Percentiles rank a stretch among this genome's conserved stretches.
Conservation (phyloP, 2,113 vertebrate species). For the Loxodonta africana region DNA sequence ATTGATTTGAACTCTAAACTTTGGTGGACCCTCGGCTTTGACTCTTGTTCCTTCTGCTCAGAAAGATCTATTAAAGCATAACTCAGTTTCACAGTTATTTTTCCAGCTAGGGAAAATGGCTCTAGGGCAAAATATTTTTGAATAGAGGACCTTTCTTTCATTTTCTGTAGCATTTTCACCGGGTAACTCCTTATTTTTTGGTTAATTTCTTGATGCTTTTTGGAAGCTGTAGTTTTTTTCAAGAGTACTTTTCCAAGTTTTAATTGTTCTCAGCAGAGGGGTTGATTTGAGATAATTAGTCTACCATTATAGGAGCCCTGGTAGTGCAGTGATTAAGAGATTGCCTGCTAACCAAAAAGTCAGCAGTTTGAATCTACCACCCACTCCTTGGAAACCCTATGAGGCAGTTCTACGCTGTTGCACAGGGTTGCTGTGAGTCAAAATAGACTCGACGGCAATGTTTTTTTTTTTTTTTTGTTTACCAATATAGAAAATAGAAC, state of each 20-base stretch:
- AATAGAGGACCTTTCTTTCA: conserved; percentile 30
- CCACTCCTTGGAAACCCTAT: too few relatives aligned
- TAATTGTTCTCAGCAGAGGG: neutral
- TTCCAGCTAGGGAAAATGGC: neutral
- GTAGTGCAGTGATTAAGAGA: too few relatives aligned
- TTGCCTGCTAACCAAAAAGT: too few relatives aligned
- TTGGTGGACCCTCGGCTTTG: neutral
- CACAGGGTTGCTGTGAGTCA: too few relatives aligned
- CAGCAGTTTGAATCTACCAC: too few relatives aligned
- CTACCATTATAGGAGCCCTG: neutral
- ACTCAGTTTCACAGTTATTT: neutral
- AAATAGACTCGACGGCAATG: too few relatives aligned
- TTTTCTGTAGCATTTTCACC: neutral
- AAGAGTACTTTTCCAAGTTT: neutral
- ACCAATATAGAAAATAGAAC: neutral
- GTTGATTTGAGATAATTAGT: conserved; percentile 9
- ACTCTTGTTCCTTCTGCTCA: neutral
- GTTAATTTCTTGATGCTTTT: conserved; percentile 17
- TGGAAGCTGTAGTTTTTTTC: neutral
- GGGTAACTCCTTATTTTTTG: neutral
- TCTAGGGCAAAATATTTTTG: neutral
- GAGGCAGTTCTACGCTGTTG: too few relatives aligned
- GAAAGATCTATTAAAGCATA: neutral
- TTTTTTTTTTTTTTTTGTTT: too few relatives aligned
- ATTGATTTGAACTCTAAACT: neutral